A percentile compares a stretch with the other conserved stretches of the same genome.
phyloP scores from a whole-genome alignment of 2,888 invertebrate species.

The Heliconius sara region DNA sequence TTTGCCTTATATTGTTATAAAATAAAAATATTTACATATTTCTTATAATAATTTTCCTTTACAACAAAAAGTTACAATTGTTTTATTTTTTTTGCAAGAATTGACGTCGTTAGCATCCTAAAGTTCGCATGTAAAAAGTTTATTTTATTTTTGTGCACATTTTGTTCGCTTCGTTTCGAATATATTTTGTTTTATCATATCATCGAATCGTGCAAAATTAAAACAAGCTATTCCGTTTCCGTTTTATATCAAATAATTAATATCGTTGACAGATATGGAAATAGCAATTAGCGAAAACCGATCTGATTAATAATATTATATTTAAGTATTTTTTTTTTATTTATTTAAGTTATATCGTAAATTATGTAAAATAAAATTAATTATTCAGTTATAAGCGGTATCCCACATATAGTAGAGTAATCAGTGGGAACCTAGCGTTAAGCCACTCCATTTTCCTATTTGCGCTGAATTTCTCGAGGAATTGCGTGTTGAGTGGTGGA shows the following conservation, averaged over 20 bases:
- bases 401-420: too few relatives aligned
- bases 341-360: neutral
- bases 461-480: too few relatives aligned
- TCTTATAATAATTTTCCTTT: conserved; percentile 4
- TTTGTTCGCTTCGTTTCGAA: neutral
- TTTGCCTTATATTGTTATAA: neutral
- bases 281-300: neutral
- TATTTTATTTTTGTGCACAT: neutral
- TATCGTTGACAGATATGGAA: neutral
- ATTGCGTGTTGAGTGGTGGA: too few relatives aligned
- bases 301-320: neutral
- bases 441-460: too few relatives aligned
- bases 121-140: neutral
- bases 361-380: too few relatives aligned
- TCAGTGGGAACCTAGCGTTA: too few relatives aligned
- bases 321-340: neutral
- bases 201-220: neutral
- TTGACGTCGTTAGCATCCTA: conserved; percentile 2
- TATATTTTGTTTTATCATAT: conserved; percentile 19
- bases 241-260: conserved; percentile 3
- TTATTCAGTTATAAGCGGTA: too few relatives aligned
- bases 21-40: conserved; percentile 6
- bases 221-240: neutral
- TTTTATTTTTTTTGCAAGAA: conserved; percentile 21
- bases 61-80: conserved; percentile 12